Evolutionary conservation across 2,113 vertebrate genomes (phyloP), one percentile per base, ranked within the genome.

Genomic region (Scatophagus argus): DNA sequence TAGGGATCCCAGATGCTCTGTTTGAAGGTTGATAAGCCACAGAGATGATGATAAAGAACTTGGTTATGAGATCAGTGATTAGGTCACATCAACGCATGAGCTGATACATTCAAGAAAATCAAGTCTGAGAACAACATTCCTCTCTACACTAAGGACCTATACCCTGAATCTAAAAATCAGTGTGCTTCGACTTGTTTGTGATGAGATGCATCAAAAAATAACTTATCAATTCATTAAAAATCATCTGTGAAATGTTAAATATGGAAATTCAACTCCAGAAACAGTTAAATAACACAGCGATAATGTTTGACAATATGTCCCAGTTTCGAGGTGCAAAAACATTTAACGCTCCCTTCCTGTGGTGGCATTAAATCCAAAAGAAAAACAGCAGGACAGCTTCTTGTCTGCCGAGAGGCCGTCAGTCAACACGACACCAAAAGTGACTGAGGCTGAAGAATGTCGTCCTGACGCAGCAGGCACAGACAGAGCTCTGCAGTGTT

Each of bases 301-400:
- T 59, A 67, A 39, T 9, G 21, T 31, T 23, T 8, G 49, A 75
- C 54, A 67, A 34, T 23, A 25, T 8, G 2, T 51, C 17, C 49
- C 11, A 16, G 34, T 59, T 58, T 43, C 49, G 41, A 71, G 29
- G 73, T 78, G 67, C 79, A 58, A 58, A 60, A 80, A 59, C 41
- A 25, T 13, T 51, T 27, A 54, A 46, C 31, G 16, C 21, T 60
- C 60, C 60, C 38, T n/a, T 60, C 1, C 29, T 16, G 12, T 14
- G 29, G 6, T 36, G 5, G n/a, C 23, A 29, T 44, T 60, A 5
- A 56, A 69, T 31, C 34, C 43, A 58, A 41, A 71, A n/a, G 4
- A 58, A n/a, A 32, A 70, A 23, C 52, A 77, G 25, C 34, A 60
- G 21, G 6, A 31, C 38, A 23, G 32, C 6, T 51, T 14, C 61